Base-by-base conservation (phyloP, 2,888 invertebrate species). In the Nymphalis urticae region DNA sequence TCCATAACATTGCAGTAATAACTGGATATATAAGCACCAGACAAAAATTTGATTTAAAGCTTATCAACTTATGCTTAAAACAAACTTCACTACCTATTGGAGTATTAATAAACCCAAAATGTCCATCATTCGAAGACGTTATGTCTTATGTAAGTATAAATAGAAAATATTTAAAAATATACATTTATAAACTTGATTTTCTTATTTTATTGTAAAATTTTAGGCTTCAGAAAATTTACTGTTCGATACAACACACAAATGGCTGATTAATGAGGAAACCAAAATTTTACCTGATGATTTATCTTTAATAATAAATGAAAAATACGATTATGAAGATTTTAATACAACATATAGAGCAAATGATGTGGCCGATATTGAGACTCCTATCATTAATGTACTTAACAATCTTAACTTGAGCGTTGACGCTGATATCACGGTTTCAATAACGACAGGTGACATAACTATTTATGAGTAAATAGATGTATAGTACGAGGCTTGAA, bases 181-280 rank as follows among this genome's bases (percentile, higher is more conserved):
- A 19, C 8, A 9, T 19, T 8, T 19, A 19, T 50, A 32, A 48
- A 3, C 21, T 24, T 48, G 47, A 7, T 54, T 62, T 47, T 19
- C 1, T 42, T 42, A 13, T 9, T 24, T 10, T 59, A n/a, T n/a
- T 6, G 19, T 21, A 36, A 32, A 27, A 48, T 83, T 85, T 4
- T 69, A 89, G 89, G 87, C 84, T 24, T 87, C 89, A 7, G 27
- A 80, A 75, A 82, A 83, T 1, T 77, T 74, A 69, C 76, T 79
- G 50, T 74, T 86, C 1, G 82, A 83, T 64, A 73, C 76, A 1
- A 77, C 60, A 21, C 85, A 83, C 68, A 80, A 82, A 71, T 89
- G 88, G 89, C 72, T 89, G 0, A 69, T 88, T 48, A 72, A 86
- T 21, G 70, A 65, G 67, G 58, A 65, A 21, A 59, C 16, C 2